phyloP scores from a whole-genome alignment of 2,113 vertebrate species.

The Oxygymnocypris stewartii region DNA sequence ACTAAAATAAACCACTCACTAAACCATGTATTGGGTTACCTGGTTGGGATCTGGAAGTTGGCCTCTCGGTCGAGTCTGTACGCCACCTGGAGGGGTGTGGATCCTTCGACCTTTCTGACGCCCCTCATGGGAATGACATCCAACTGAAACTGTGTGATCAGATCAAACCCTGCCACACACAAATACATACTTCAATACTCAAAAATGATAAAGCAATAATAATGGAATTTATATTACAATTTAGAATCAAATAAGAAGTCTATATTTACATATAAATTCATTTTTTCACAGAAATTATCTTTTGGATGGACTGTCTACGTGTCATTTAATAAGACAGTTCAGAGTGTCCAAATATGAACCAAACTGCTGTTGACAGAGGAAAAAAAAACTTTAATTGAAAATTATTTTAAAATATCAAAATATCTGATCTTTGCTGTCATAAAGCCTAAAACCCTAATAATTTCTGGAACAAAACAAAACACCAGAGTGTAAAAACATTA shows the following conservation, averaged over 20 bases:
- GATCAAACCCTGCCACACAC: conserved; percentile 73
- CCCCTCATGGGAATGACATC: conserved; percentile 77
- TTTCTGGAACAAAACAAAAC: too few relatives aligned
- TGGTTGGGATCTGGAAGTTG: conserved; percentile 82
- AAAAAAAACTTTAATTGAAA: too few relatives aligned
- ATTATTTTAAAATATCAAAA: too few relatives aligned
- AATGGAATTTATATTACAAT: not conserved
- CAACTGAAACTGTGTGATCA: conserved; percentile 82
- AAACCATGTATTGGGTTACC: conserved; percentile 63
- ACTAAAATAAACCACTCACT: not conserved
- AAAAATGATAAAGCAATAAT: not conserved
- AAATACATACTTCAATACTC: not conserved
- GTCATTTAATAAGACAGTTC: too few relatives aligned
- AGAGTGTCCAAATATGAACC: too few relatives aligned
- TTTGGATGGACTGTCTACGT: too few relatives aligned
- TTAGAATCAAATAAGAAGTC: not conserved
- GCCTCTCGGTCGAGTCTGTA: conserved; percentile 80
- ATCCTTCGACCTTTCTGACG: conserved; percentile 79
- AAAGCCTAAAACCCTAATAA: too few relatives aligned
- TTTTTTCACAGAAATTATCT: too few relatives aligned
- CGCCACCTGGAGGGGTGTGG: conserved; percentile 77
- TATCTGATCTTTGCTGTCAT: too few relatives aligned
- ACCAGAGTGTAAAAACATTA: too few relatives aligned
- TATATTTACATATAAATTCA: not conserved
- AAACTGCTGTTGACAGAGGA: too few relatives aligned